Evolutionary conservation across 2,888 invertebrate species (phyloP), one percentile per base, ranked within the genome.

Genomic region (Julus scandinavius): DNA sequence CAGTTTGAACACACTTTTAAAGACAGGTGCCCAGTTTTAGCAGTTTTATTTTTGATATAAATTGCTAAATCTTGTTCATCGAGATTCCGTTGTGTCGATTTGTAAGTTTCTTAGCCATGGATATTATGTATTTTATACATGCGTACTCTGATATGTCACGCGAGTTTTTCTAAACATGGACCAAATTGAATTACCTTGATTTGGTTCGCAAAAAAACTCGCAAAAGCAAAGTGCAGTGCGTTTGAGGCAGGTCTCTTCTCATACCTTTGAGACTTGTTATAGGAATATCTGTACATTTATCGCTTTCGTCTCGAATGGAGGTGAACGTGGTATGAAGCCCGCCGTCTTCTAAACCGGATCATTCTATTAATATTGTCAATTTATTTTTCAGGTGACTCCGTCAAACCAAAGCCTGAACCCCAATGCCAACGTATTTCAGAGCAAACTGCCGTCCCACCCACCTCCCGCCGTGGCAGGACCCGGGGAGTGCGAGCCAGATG

Each of bases 381-480:
- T 49, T 86, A 50, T 90, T 88, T 90, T 91, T 38, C 90, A 92
- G 92, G 92, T 92, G 89, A 92, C 91, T 90, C 91, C 92, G 45
- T 91, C 90, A 89, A 88, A 91, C 91, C 89, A 90, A 90, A 20
- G 90, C 45, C 90, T 91, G 89, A 92, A 92, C 91, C 92, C 92
- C 80, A 92, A 92, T 91, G 92, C 92, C 54, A 92, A 92, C 89
- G 92, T 92, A 90, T 92, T 92, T 89, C 91, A 92, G 90, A 91
- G 91, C 89, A 92, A 92, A 89, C 88, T 89, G 86, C 89, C 91
- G 63, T 91, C 91, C 89, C 88, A 40, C n/a, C 15, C 49, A 20
- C 17, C 88, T 17, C n/a, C 88, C 38, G 38, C 9, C 54, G 20
- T 20, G 38, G 50, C 86, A 29, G 17, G 11, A 29, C 20, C 50